These are phyloP conservation scores for Amblyteles armatorius DNA, from an alignment of 2,888 invertebrate species.

Conservation along the genomic window DNA sequence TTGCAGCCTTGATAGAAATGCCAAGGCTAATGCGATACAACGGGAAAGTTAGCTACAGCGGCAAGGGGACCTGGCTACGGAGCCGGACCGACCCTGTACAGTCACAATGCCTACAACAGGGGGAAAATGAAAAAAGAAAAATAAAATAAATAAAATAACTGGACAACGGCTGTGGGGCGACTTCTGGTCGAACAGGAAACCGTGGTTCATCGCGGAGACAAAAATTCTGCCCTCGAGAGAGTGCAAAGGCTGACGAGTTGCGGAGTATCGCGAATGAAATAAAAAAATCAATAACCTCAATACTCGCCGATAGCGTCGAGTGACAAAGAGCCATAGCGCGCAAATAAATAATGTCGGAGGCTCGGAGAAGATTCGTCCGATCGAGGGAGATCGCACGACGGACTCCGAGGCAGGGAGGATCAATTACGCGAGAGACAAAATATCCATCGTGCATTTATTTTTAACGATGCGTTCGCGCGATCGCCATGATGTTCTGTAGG, in stretches of 20 bases:
- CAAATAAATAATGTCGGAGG: background rate
- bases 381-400: background rate
- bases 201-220: background rate
- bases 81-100: too few species aligned
- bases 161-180: background rate
- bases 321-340: background rate
- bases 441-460: background rate
- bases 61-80: too few species aligned
- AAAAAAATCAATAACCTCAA: conserved; percentile 67
- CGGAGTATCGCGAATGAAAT: conserved; percentile 29
- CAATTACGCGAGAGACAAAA: background rate
- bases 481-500: conserved; percentile 71
- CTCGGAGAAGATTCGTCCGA: background rate
- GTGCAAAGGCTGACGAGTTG: conserved; percentile 2
- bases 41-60: too few species aligned
- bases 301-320: background rate
- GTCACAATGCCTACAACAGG: too few species aligned
- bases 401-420: background rate
- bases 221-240: background rate
- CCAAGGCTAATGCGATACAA: too few species aligned
- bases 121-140: too few species aligned
- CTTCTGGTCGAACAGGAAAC: background rate
- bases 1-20: too few species aligned
- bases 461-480: conserved; percentile 14
- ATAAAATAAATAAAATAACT: too few species aligned